Conservation (phyloP, 2,113 vertebrate species). For the Pterocles gutturalis region DNA sequence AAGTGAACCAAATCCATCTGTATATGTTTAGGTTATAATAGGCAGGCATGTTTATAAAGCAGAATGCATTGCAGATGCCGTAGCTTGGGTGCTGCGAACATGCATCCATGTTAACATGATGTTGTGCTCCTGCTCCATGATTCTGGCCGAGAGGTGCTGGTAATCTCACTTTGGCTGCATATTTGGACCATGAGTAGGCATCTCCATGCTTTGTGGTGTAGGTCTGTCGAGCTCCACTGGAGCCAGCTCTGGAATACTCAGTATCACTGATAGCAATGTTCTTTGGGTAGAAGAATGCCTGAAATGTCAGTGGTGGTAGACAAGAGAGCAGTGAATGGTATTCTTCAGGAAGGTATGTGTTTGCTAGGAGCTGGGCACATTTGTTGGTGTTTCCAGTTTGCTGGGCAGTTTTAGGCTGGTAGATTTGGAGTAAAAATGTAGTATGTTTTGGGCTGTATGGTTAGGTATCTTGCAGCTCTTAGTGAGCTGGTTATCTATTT, state of each 20-base stretch:
- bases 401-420: neutral
- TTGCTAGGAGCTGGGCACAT: neutral
- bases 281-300: neutral
- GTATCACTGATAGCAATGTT: fast-evolving
- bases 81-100: neutral
- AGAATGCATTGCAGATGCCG: neutral
- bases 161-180: neutral
- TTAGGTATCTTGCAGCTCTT: neutral
- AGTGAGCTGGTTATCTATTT: neutral
- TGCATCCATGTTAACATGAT: fast-evolving
- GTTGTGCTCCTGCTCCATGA: neutral
- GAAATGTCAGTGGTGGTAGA: neutral
- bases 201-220: neutral
- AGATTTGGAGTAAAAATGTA: neutral
- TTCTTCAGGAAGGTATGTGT: neutral
- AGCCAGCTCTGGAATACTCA: neutral
- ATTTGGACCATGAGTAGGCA: neutral
- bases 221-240: neutral
- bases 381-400: neutral
- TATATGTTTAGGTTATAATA: neutral
- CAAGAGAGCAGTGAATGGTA: neutral
- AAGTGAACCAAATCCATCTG: neutral
- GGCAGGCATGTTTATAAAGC: neutral
- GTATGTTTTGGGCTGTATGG: neutral
- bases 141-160: neutral